Evolutionary conservation across 2,113 vertebrate genomes (phyloP).

Genomic region (Neomonachus schauinslandi): DNA sequence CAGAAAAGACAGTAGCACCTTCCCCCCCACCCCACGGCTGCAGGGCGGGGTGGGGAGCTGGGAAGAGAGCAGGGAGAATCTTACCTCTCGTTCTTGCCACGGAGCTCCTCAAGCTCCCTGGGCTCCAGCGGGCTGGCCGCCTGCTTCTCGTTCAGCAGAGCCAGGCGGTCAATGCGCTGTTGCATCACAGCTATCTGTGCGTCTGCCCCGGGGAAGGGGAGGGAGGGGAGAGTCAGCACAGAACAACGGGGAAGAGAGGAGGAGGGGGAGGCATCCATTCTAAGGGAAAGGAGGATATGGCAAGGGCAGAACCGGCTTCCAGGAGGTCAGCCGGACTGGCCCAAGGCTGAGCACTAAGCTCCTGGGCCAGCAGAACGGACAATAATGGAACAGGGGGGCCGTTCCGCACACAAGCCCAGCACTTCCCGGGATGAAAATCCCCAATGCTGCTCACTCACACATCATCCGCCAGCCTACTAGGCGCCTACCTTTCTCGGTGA

Average conservation of each 20-base stretch:
- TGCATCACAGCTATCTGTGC: slow-evolving; percentile 90
- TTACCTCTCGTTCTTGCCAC: slow-evolving; percentile 90
- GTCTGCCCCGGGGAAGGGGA: slow-evolving; percentile 82
- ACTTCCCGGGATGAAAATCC: neutral
- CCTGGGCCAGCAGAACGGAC: neutral
- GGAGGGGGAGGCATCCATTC: neutral
- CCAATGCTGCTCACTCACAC: accelerated
- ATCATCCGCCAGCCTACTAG: accelerated
- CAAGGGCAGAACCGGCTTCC: neutral
- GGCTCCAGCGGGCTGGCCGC: slow-evolving; percentile 82
- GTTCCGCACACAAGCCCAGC: neutral
- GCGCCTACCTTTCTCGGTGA: slow-evolving; percentile 88
- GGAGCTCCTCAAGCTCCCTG: slow-evolving; percentile 89
- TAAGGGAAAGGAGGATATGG: neutral
- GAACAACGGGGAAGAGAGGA: neutral
- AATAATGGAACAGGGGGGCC: neutral
- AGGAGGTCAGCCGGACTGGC: neutral
- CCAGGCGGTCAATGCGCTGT: slow-evolving; percentile 89
- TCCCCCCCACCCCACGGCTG: accelerated
- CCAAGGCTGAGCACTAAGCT: neutral
- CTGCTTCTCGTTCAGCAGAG: slow-evolving; percentile 86
- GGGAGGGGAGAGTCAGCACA: neutral
- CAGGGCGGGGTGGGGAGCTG: neutral
- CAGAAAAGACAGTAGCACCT: neutral
- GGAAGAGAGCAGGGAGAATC: neutral